Base-by-base conservation (phyloP, 2,888 invertebrate genomes). In the Cynaeus angustus region DNA sequence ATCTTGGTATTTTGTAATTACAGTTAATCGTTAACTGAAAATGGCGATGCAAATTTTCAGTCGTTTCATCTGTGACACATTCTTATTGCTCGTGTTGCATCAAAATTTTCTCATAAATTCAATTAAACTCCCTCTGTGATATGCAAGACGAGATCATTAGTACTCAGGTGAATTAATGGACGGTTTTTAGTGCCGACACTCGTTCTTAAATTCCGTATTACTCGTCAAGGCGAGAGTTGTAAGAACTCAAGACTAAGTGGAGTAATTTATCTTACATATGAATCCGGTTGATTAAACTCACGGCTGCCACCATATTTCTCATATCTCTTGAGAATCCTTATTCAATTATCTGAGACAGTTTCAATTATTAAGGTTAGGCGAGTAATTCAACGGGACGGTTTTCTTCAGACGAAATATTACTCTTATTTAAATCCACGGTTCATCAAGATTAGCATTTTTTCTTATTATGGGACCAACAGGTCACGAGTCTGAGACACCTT, bases 251-350 rank as follows among this genome's bases (percentile, higher is more conserved):
- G 76, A 78, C 75, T 72, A 76, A 78, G 74, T 71, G 72, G 56
- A 58, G 74, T 70, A 74, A 76, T 78, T 77, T 75, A 76, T 78
- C 76, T 77, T 74, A 74, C 76, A 76, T 77, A 78, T 76, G 77
- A 78, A 77, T 77, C 74, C 75, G 74, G 72, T 76, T 78, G 77
- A 78, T 78, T 78, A 78, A 78, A 78, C 72, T 70, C 55, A 74
- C 67, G 66, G 59, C 68, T 72, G 71, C 74, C 70, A 68, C 73
- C 68, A 72, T 75, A 75, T 78, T 76, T 76, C 75, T 75, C 73
- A 72, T 69, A 71, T 71, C 76, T 75, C 76, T 66, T 65, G 76
- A 72, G 77, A 73, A 73, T 75, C 75, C 76, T 75, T 74, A 75
- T 78, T 78, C 77, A 77, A 78, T 78, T 77, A 76, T 73, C 71